Conservation (phyloP, 2,113 vertebrate genomes). For the Mesembrinibis cayennensis region DNA sequence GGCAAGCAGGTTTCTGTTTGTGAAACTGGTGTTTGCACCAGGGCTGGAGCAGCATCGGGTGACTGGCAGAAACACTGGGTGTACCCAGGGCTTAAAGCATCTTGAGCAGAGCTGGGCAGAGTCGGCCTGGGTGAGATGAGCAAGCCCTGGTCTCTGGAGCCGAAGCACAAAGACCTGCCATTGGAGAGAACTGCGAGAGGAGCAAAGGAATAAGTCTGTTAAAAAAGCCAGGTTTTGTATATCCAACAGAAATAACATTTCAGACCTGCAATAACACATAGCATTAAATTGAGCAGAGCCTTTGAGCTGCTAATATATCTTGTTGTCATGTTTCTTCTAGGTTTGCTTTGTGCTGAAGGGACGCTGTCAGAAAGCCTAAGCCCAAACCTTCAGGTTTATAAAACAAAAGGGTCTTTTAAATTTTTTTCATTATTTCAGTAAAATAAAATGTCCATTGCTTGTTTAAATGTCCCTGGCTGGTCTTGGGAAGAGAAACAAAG, state of each 20-base stretch:
- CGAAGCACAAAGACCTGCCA: neutral
- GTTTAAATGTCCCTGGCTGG: neutral
- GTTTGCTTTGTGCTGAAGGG: neutral
- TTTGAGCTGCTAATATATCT: neutral
- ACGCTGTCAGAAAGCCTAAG: neutral
- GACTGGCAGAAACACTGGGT: neutral
- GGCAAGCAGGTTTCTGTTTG: neutral
- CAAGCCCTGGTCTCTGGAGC: neutral
- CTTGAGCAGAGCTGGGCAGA: neutral
- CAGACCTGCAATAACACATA: neutral
- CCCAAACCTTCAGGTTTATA: neutral
- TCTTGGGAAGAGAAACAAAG: constrained; percentile 9
- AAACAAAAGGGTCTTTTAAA: neutral
- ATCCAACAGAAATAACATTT: constrained; percentile 33
- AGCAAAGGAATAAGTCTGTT: neutral
- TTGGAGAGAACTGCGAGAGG: neutral
- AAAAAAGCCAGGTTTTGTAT: constrained; percentile 3
- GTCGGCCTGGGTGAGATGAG: neutral
- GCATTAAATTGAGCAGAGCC: neutral
- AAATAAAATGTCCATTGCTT: neutral
- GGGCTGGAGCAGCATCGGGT: neutral
- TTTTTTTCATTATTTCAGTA: neutral
- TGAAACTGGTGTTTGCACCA: neutral
- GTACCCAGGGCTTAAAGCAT: neutral
- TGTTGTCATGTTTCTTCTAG: neutral